These are phyloP conservation scores for Chromobotia macracanthus DNA, from an alignment of 2,797 vertebrate genomes.

Conservation along the genomic window DNA sequence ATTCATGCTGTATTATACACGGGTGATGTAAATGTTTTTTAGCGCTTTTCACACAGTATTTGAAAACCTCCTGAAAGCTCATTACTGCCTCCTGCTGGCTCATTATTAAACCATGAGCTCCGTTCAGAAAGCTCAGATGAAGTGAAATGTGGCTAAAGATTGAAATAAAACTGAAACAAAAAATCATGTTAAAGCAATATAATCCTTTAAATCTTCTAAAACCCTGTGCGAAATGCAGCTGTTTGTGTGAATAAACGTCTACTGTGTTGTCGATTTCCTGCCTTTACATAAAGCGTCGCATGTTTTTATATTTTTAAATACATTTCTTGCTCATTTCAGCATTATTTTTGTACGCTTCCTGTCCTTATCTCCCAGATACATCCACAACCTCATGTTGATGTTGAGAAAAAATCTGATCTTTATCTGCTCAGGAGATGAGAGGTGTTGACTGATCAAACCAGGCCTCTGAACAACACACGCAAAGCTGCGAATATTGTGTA, in stretches of 20 bases:
- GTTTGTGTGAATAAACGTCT: too few relatives aligned
- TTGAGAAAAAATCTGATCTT: too few relatives aligned
- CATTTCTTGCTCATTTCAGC: background rate
- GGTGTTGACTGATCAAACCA: background rate
- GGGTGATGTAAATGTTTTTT: background rate
- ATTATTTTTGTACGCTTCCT: conserved; percentile 21
- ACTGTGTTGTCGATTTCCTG: too few relatives aligned
- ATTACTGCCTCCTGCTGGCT: conserved; percentile 3
- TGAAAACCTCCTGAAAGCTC: background rate
- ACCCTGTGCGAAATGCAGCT: too few relatives aligned
- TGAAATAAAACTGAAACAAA: background rate
- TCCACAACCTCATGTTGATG: too few relatives aligned
- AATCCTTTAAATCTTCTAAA: background rate
- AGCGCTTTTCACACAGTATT: background rate
- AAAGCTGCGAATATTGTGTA: too few relatives aligned
- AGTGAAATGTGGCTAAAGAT: background rate
- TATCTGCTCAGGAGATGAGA: background rate
- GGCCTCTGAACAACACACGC: background rate
- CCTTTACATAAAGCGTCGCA: too few relatives aligned
- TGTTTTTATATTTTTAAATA: background rate
- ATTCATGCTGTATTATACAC: background rate
- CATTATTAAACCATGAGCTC: background rate
- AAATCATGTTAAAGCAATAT: background rate
- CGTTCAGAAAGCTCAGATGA: background rate
- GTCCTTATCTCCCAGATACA: conserved; percentile 3